Percentiles rank a stretch among this genome's conserved stretches.
Evolutionary conservation across 2,113 vertebrate genomes (phyloP).

Genomic region (Neomonachus schauinslandi): DNA sequence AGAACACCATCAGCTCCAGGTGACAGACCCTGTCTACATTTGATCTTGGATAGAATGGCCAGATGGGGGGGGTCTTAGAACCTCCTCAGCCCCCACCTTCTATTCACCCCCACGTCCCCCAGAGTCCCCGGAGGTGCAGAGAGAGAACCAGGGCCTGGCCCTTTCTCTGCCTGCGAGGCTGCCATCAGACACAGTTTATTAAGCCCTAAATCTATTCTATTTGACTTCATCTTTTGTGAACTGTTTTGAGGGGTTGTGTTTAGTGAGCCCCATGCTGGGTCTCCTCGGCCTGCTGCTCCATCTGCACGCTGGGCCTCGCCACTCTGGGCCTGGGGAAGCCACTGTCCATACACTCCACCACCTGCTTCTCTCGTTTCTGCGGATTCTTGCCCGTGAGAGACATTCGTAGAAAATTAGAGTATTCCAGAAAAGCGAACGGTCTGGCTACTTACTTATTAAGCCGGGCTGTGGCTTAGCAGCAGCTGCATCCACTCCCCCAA

Average conservation of each 20-base stretch:
- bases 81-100: neutral
- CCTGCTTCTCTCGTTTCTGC: neutral
- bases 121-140: accelerated
- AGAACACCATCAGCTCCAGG: neutral
- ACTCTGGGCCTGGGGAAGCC: neutral
- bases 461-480: neutral
- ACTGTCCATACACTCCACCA: accelerated
- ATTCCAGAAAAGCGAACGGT: neutral
- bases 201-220: neutral
- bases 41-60: neutral
- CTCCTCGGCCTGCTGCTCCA: neutral
- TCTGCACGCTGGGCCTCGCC: neutral
- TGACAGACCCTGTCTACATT: neutral
- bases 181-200: neutral
- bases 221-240: neutral
- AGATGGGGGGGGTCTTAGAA: neutral
- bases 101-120: neutral
- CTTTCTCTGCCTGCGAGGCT: neutral
- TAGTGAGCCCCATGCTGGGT: neutral
- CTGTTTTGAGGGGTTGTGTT: neutral
- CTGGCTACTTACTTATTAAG: neutral
- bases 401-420: neutral
- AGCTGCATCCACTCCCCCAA: neutral
- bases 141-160: too few species aligned
- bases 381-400: neutral